phyloP scores from a whole-genome alignment of 1,140 invertebrate genomes.

The Drosophila ercepeae region DNA sequence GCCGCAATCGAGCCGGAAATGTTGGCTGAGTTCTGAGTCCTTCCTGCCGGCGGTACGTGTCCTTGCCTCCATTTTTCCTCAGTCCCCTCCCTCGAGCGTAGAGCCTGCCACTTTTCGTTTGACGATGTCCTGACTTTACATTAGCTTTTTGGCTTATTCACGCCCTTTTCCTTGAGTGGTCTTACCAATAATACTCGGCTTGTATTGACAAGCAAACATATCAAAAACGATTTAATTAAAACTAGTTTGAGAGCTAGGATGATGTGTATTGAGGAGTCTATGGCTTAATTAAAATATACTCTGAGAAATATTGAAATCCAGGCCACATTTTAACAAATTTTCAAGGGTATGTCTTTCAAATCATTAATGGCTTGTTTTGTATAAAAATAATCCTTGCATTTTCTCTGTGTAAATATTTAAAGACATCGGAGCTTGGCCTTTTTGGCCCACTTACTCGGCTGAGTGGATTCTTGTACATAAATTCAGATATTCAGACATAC shows the following conservation, averaged over 20 bases:
- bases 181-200: conserved; percentile 17
- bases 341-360: no score
- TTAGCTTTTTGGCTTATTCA: conserved; percentile 52
- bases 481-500: conserved; percentile 7
- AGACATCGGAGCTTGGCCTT: conserved; percentile 1
- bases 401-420: conserved; percentile 16
- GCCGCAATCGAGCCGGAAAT: conserved; percentile 79
- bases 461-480: conserved; percentile 28
- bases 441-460: conserved; percentile 20
- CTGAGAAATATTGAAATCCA: no score
- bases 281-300: no score
- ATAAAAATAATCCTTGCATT: no score
- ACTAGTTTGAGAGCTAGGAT: not conserved
- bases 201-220: conserved; percentile 30
- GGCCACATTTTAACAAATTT: no score
- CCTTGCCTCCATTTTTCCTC: conserved; percentile 5
- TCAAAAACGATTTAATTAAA: conserved; percentile 59
- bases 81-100: not conserved
- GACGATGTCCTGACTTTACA: conserved; percentile 21
- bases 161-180: conserved; percentile 36
- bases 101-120: conserved; percentile 36
- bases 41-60: conserved; percentile 17
- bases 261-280: no score
- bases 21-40: conserved; percentile 33
- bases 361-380: no score